Evolutionary conservation across 1,140 invertebrate genomes (phyloP), one percentile per base, ranked within the genome.

Genomic region (Drosophila burlai): DNA sequence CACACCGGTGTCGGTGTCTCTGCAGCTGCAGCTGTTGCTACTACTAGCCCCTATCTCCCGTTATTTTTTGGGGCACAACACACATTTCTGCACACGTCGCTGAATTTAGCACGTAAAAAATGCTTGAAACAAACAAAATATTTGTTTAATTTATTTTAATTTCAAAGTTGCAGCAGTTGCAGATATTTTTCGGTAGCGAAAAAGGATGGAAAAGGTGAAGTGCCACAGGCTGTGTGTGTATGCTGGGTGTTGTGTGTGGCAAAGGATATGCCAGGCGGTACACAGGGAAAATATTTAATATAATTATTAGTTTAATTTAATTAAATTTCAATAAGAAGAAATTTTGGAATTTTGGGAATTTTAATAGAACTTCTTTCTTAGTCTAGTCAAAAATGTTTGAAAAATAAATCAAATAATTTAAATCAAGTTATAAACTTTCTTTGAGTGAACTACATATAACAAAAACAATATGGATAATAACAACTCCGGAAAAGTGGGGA

Each of bases 61-160:
- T 9, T 40, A 18, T 68, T 82, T 76, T 76, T 72, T 52, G 65
- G 68, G 72, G 67, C 60, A 59, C 67, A 31, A 47, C 46, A 26
- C 24, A 50, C 26, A 52, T 80, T 83, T 83, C 80, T 54, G 80
- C 67, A 76, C 68, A 65, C 76, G 71, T 68, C 73, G 73, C 54
- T 65, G 81, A 60, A 78, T 83, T 83, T 73, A 68, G 76, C 84
- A 83, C 83, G 83, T 87, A 83, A 89, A 87, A 73, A 73, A 50
- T 73, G 69, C 89, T 87, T 80, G 72, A 71, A 87, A 87, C 83
- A 78, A 87, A 89, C 84, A 89, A 89, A 87, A 83, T 87, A 87
- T 87, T 87, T 87, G 84, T 87, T 87, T 87, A 87, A 87, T 87
- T 87, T 87, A 87, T 87, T 87, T 87, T 87, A 87, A 87, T 87